Conservation (phyloP, 2,888 invertebrate species). For the Ecdyonurus torrentis region DNA sequence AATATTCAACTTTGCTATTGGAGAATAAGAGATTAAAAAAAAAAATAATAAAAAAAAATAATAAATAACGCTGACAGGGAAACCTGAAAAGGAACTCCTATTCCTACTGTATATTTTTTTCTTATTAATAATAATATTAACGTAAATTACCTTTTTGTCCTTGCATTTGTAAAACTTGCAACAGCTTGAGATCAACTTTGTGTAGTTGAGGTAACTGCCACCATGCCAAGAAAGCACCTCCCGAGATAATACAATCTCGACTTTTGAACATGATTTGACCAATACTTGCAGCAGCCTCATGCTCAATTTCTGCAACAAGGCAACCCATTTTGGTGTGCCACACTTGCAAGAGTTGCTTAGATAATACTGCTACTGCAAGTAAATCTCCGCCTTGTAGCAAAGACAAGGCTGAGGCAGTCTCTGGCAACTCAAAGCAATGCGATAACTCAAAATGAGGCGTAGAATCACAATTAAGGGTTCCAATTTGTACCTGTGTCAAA, state of each 20-base stretch:
- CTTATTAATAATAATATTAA: too few species aligned
- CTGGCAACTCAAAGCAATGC: not conserved
- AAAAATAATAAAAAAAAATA: too few species aligned
- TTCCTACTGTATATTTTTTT: too few species aligned
- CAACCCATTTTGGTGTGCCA: not conserved
- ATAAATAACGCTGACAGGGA: too few species aligned
- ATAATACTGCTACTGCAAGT: not conserved
- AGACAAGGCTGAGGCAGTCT: not conserved
- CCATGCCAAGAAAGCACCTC: not conserved
- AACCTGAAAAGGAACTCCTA: too few species aligned
- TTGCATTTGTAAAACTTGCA: not conserved
- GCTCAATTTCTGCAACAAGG: not conserved
- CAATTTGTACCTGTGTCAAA: too few species aligned
- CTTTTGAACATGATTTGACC: not conserved
- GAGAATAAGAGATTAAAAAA: too few species aligned
- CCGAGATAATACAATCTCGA: not conserved
- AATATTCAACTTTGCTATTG: too few species aligned
- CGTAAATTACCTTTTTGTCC: not conserved
- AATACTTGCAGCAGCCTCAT: not conserved
- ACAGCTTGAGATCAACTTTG: not conserved
- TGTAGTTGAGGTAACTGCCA: not conserved
- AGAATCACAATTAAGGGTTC: too few species aligned
- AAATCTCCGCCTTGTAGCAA: not conserved
- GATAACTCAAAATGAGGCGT: not conserved
- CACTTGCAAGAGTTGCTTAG: not conserved